A percentile compares a stretch with the other conserved stretches of the same genome.
phyloP scores from a whole-genome alignment of 23 tunicate species.

The Trididemnum nubilum region DNA sequence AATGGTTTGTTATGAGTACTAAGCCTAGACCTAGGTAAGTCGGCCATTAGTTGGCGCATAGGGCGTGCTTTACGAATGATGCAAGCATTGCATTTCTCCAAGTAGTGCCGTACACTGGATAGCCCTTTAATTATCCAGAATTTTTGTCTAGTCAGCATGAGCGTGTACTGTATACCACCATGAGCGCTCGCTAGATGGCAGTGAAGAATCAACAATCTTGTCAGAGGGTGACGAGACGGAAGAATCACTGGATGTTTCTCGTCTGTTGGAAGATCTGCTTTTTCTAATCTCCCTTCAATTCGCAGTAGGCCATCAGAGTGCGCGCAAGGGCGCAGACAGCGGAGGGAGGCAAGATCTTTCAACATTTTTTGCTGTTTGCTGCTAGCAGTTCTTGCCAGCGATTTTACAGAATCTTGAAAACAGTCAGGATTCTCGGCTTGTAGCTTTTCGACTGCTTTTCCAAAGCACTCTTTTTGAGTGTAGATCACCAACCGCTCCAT shows the following conservation, averaged over 20 bases:
- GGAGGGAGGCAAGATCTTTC: neutral
- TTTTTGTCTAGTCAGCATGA: neutral
- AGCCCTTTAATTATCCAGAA: conserved; percentile 8
- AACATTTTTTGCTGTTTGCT: no score
- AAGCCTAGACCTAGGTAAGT: no score
- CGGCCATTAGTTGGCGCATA: no score
- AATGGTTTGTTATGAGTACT: no score
- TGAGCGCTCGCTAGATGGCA: neutral
- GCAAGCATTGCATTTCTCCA: no score
- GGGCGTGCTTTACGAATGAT: no score
- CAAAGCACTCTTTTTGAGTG: neutral
- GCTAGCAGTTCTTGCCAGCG: neutral
- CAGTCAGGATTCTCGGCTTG: neutral
- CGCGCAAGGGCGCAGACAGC: neutral
- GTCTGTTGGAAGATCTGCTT: neutral
- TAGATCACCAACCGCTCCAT: neutral
- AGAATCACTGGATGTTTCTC: neutral
- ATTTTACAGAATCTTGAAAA: neutral
- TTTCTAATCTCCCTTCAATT: neutral
- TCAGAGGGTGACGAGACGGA: conserved; percentile 10
- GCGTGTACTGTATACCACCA: conserved; percentile 3
- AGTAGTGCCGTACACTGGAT: neutral
- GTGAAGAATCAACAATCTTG: neutral
- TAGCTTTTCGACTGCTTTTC: neutral
- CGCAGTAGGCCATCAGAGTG: neutral